phyloP scores from a whole-genome alignment of 2,113 vertebrate genomes.

The Coptodon bakossiorum region DNA sequence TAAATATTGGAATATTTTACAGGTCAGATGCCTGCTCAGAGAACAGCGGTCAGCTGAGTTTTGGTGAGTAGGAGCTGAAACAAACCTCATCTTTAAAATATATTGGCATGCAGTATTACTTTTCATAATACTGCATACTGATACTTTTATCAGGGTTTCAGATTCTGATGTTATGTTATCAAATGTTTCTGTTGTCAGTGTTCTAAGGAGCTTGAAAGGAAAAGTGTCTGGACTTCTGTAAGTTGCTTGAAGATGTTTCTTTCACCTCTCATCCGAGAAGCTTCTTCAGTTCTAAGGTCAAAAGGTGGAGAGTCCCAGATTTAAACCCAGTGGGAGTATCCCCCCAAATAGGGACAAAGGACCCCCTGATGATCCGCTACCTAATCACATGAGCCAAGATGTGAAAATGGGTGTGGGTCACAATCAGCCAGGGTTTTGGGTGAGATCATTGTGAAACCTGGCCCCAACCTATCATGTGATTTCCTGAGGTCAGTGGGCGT shows the following conservation, averaged over 20 bases:
- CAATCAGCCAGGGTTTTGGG: neutral
- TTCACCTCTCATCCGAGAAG: neutral
- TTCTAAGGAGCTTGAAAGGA: neutral
- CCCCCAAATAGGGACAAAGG: neutral
- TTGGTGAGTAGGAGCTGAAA: conserved; percentile 55
- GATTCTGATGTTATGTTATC: neutral
- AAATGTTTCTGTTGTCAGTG: neutral
- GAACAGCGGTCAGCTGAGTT: conserved; percentile 29
- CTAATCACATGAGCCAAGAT: fast-evolving
- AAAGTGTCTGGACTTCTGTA: fast-evolving
- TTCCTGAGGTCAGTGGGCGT: no score
- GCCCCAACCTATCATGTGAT: no score
- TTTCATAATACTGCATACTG: neutral
- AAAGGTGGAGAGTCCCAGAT: fast-evolving
- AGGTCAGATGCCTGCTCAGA: conserved; percentile 42
- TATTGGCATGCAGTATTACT: neutral
- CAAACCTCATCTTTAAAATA: neutral
- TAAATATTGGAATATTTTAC: neutral
- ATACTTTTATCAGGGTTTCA: neutral
- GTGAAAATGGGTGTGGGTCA: fast-evolving
- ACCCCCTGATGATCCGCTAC: neutral
- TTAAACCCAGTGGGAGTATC: fast-evolving
- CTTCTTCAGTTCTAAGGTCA: neutral
- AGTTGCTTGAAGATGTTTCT: neutral
- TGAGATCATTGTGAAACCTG: no score